Evolutionary conservation across 2,797 vertebrate genomes (phyloP).

Genomic region (Brachyrhaphis roseni): DNA sequence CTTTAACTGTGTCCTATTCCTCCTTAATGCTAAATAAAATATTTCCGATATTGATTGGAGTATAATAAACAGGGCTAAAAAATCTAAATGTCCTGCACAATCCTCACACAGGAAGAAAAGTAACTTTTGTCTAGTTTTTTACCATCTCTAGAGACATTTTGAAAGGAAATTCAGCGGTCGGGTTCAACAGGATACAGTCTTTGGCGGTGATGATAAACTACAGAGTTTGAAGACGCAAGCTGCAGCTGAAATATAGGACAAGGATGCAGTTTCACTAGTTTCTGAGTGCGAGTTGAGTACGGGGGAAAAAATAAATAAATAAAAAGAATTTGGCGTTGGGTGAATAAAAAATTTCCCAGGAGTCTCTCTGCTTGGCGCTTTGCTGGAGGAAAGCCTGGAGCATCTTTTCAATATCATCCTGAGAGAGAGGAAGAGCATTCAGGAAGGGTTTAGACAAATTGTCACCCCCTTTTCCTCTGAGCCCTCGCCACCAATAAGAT

Average conservation of each 20-base stretch:
- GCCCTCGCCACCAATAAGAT: conserved; percentile 31
- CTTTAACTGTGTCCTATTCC: neutral
- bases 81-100: neutral
- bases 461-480: conserved; percentile 50
- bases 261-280: conserved; percentile 45
- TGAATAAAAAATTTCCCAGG: conserved; percentile 81
- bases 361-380: conserved; percentile 64
- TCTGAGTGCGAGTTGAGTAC: conserved; percentile 48
- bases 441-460: conserved; percentile 74
- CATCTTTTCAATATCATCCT: conserved; percentile 71
- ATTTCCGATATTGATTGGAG: conserved; percentile 19
- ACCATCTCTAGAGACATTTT: conserved; percentile 45
- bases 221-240: conserved; percentile 46
- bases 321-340: conserved; percentile 63
- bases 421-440: conserved; percentile 62
- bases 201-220: conserved; percentile 23
- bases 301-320: neutral
- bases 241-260: conserved; percentile 69
- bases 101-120: conserved; percentile 13
- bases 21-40: neutral
- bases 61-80: conserved; percentile 19
- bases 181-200: conserved; percentile 38
- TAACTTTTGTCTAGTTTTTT: conserved; percentile 29
- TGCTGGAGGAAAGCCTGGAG: conserved; percentile 70
- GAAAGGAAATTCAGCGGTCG: conserved; percentile 35